phyloP scores from a whole-genome alignment of 2,113 vertebrate species.

The Proteles cristata region DNA sequence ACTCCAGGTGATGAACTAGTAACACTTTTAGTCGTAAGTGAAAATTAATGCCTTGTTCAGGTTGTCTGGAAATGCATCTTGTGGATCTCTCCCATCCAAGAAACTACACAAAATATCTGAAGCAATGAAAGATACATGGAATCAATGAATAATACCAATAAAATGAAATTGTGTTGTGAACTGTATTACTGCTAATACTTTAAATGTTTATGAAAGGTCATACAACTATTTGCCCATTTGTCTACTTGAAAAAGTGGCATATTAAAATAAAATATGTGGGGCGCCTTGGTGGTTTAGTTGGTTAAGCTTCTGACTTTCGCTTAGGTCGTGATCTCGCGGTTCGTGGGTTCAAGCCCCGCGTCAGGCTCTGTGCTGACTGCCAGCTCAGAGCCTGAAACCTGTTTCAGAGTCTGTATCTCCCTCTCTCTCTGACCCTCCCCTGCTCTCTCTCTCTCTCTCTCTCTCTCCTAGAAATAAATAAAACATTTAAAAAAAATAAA shows the following conservation, averaged over 20 bases:
- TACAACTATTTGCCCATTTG: neutral
- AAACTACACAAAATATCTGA: slow-evolving; percentile 46
- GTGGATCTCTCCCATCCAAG: neutral
- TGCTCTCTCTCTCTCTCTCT: too few species aligned
- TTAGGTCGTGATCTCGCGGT: too few species aligned
- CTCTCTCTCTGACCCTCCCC: too few species aligned
- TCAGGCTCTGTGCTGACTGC: too few species aligned
- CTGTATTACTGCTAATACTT: neutral
- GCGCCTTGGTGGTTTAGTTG: too few species aligned
- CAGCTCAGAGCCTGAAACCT: too few species aligned
- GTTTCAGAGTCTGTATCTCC: too few species aligned
- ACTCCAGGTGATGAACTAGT: neutral
- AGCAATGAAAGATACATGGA: neutral
- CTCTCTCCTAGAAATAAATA: too few species aligned
- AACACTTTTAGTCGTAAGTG: slow-evolving; percentile 36
- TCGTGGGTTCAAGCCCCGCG: too few species aligned
- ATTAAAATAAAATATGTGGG: neutral
- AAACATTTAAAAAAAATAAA: too few species aligned
- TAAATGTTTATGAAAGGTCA: neutral
- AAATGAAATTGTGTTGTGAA: neutral
- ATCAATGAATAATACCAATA: neutral
- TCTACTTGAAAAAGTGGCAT: neutral
- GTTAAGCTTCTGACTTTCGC: too few species aligned
- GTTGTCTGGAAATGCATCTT: neutral
- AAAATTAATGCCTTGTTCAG: slow-evolving; percentile 1